phyloP scores from a whole-genome alignment of 2,797 vertebrate genomes.

The Ctenochaetus hawaiiensis region DNA sequence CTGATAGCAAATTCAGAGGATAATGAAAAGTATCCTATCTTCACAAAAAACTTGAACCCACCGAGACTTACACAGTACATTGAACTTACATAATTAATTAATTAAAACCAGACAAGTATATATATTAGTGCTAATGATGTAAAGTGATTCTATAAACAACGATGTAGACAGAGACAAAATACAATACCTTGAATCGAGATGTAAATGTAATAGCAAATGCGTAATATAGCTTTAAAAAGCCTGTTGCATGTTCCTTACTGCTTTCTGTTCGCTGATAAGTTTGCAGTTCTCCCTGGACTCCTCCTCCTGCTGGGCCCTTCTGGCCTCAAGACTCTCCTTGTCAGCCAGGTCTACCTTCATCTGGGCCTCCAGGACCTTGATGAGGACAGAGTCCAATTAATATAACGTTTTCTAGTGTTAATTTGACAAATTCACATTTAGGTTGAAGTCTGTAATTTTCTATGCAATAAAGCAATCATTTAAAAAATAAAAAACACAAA shows the following conservation, averaged over 20 bases:
- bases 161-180: not conserved
- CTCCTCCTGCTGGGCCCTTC: slow-evolving; percentile 93
- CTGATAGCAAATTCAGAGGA: slow-evolving; percentile 7
- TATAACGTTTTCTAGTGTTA: not conserved
- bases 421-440: slow-evolving; percentile 15
- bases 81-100: not conserved
- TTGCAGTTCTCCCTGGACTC: slow-evolving; percentile 96
- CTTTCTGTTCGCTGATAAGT: slow-evolving; percentile 97
- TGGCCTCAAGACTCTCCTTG: slow-evolving; percentile 93
- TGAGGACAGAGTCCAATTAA: slow-evolving; percentile 28
- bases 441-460: not conserved
- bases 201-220: not conserved
- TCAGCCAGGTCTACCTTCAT: slow-evolving; percentile 96
- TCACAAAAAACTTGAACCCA: slow-evolving; percentile 8
- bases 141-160: not conserved
- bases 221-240: not conserved
- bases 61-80: not conserved
- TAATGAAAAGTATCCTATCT: slow-evolving; percentile 8
- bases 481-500: not conserved
- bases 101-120: not conserved
- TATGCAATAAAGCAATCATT: not conserved
- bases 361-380: slow-evolving; percentile 94
- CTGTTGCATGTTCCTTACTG: slow-evolving; percentile 83
- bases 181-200: not conserved
- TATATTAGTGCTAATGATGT: not conserved